Percentiles rank a stretch among this genome's conserved stretches.
These are phyloP conservation scores for Myxocyprinus asiaticus DNA, from an alignment of 2,113 vertebrate species.

Conservation along the genomic window DNA sequence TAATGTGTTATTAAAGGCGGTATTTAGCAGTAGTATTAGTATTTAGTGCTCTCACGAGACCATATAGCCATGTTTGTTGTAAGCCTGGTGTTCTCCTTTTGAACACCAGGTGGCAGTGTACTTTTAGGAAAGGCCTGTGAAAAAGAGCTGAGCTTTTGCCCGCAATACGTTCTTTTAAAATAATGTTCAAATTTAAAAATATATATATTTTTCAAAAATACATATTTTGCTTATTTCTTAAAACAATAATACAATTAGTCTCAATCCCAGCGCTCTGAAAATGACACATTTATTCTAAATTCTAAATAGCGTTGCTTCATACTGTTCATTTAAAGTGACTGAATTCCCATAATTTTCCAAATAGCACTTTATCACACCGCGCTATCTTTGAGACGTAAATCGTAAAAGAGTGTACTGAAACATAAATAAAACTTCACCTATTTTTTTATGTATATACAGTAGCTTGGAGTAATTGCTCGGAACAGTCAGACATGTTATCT, in stretches of 20 bases:
- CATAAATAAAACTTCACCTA: background rate
- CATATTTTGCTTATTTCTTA: too few species aligned
- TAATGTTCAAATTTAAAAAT: too few species aligned
- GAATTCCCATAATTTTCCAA: background rate
- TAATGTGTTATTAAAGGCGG: background rate
- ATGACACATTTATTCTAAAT: too few species aligned
- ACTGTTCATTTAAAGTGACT: background rate
- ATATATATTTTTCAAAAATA: too few species aligned
- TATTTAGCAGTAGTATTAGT: too few species aligned
- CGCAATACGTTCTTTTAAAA: too few species aligned
- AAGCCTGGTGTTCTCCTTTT: background rate
- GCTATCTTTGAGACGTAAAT: slow-evolving; percentile 10
- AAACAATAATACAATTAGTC: too few species aligned
- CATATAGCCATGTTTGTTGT: background rate
- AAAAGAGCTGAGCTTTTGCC: too few species aligned
- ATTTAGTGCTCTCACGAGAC: too few species aligned
- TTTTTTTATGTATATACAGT: background rate
- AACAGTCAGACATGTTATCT: slow-evolving; percentile 8
- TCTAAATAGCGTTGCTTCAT: background rate
- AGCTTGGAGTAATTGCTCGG: slow-evolving; percentile 20
- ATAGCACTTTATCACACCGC: background rate
- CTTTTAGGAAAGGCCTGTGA: slow-evolving; percentile 57
- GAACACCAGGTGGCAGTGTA: slow-evolving; percentile 76
- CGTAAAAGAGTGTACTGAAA: background rate
- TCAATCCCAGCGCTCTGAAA: too few species aligned